Percentiles rank a stretch among this genome's conserved stretches.
These are phyloP conservation scores for Bombyx huttoni DNA, from an alignment of 2,888 invertebrate species.

Conservation along the genomic window DNA sequence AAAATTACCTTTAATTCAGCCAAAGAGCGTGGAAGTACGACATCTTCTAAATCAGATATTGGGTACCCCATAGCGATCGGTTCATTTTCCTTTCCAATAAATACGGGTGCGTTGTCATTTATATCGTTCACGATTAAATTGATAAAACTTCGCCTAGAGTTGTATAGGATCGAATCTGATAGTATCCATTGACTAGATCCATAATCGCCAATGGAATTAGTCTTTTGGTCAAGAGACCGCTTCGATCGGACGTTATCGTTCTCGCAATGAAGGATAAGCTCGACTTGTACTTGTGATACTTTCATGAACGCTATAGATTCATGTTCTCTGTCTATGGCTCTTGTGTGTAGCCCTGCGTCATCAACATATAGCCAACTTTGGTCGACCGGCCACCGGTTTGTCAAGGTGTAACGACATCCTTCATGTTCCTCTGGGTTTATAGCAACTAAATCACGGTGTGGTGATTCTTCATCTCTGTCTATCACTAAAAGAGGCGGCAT, in stretches of 20 bases:
- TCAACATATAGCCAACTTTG: slow-evolving; percentile 56
- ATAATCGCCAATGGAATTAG: slow-evolving; percentile 40
- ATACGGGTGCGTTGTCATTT: slow-evolving; percentile 67
- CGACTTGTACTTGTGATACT: slow-evolving; percentile 59
- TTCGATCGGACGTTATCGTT: slow-evolving; percentile 25
- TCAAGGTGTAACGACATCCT: slow-evolving; percentile 40
- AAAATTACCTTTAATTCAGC: slow-evolving; percentile 50
- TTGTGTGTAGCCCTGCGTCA: slow-evolving; percentile 40
- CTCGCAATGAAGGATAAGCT: slow-evolving; percentile 43
- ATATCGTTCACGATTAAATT: slow-evolving; percentile 66
- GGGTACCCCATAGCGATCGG: slow-evolving; percentile 64
- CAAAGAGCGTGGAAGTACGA: slow-evolving; percentile 52
- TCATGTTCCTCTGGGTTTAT: slow-evolving; percentile 23
- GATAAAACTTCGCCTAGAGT: slow-evolving; percentile 47
- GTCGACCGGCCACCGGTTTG: slow-evolving; percentile 45
- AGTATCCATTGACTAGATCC: slow-evolving; percentile 51
- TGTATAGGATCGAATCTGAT: slow-evolving; percentile 43
- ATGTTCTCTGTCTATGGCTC: slow-evolving; percentile 55
- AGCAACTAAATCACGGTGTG: slow-evolving; percentile 35
- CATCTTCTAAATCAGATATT: slow-evolving; percentile 35
- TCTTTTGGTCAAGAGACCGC: slow-evolving; percentile 27
- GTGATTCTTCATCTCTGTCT: slow-evolving; percentile 49
- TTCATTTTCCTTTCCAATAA: slow-evolving; percentile 38
- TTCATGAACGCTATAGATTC: slow-evolving; percentile 56
- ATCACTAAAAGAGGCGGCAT: slow-evolving; percentile 46